These are phyloP conservation scores for Clostera curtula DNA, from an alignment of 2,888 invertebrate genomes.

Conservation along the genomic window DNA sequence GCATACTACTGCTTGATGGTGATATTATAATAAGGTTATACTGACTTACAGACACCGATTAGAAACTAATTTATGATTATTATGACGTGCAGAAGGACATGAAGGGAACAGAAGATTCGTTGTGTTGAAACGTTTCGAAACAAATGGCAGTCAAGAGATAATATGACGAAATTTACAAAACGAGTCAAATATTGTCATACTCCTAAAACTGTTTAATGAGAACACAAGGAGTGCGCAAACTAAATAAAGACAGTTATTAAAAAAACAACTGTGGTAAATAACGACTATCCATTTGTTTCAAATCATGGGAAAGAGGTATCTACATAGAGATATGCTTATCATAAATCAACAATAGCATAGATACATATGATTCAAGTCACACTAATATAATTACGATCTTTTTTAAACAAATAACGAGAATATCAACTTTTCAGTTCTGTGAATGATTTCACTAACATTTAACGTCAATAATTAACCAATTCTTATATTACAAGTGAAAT, in stretches of 20 bases:
- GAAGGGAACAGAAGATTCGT: conserved; percentile 49
- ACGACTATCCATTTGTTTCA: conserved; percentile 24
- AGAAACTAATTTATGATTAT: conserved; percentile 42
- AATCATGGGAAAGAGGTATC: conserved; percentile 21
- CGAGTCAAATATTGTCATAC: too few relatives aligned
- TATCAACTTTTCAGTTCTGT: conserved; percentile 74
- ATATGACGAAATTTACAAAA: too few relatives aligned
- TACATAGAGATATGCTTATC: conserved; percentile 56
- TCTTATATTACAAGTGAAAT: conserved; percentile 21
- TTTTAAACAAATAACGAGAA: conserved; percentile 70
- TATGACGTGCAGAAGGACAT: conserved; percentile 33
- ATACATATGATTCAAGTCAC: conserved; percentile 67
- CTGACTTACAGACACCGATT: conserved; percentile 67
- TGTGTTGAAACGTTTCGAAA: conserved; percentile 45
- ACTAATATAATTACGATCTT: conserved; percentile 56
- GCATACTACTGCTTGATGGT: conserved; percentile 44
- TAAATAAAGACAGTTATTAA: conserved; percentile 20
- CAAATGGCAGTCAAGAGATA: conserved; percentile 20
- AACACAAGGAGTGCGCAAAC: too few relatives aligned
- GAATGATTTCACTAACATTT: conserved; percentile 69
- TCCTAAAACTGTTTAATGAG: too few relatives aligned
- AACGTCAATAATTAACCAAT: conserved; percentile 28
- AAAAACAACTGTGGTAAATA: too few relatives aligned
- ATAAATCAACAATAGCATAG: conserved; percentile 66
- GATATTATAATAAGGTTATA: conserved; percentile 40